A percentile compares a stretch with the other conserved stretches of the same genome.
Evolutionary conservation across 2,797 vertebrate species (phyloP).

Genomic region (Benthosema pterotum): DNA sequence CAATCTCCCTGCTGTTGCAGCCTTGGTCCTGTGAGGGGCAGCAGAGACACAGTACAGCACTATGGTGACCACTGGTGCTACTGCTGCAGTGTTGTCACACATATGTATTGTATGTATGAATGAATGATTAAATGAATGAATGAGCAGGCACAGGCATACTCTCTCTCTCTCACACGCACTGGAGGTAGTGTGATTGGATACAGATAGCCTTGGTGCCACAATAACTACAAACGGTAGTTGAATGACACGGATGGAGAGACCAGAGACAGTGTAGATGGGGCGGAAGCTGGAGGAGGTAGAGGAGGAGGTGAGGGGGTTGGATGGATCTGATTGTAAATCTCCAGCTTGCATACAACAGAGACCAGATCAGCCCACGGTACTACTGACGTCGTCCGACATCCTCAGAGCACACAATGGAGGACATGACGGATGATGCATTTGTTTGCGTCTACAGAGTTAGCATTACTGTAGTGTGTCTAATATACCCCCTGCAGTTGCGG

Average conservation of each 20-base stretch:
- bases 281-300: constrained; percentile 35
- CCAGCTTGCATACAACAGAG: no score
- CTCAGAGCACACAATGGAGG: constrained; percentile 23
- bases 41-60: constrained; percentile 75
- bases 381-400: constrained; percentile 52
- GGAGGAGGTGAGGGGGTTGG: constrained; percentile 39
- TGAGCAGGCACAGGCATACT: no score
- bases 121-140: no score
- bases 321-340: constrained; percentile 64
- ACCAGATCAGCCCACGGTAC: constrained; percentile 57
- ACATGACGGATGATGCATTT: no score
- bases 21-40: constrained; percentile 76
- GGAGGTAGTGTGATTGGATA: constrained; percentile 41
- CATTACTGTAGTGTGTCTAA: no score
- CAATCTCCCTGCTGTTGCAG: constrained; percentile 50
- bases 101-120: background rate
- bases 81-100: constrained; percentile 56
- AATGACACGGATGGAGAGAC: constrained; percentile 48
- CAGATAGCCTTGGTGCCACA: constrained; percentile 52
- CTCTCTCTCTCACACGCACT: background rate
- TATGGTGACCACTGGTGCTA: constrained; percentile 46
- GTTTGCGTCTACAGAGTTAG: no score
- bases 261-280: constrained; percentile 48
- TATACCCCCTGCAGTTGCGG: no score
- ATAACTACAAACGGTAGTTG: constrained; percentile 33